These are phyloP conservation scores for Troilus luridus DNA, from an alignment of 2,888 invertebrate species.

Conservation along the genomic window DNA sequence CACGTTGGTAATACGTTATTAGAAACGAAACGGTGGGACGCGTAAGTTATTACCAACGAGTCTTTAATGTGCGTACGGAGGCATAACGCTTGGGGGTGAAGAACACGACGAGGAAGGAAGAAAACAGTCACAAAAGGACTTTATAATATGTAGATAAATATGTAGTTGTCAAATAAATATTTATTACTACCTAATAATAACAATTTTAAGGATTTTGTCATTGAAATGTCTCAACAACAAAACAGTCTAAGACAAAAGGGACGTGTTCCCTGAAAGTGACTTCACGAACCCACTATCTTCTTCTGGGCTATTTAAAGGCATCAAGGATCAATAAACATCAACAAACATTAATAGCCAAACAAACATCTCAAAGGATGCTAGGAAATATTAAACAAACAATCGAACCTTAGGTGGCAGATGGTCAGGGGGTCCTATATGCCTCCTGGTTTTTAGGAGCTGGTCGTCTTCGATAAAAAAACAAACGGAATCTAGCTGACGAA, in stretches of 20 bases:
- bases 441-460: not conserved
- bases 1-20: conserved; percentile 15
- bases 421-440: not conserved
- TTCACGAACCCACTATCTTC: not conserved
- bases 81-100: not conserved
- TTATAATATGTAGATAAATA: not conserved
- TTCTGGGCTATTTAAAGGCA: not conserved
- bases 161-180: too few species aligned
- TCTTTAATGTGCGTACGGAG: not conserved
- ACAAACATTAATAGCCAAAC: conserved; percentile 38
- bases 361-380: conserved; percentile 6
- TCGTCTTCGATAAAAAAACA: not conserved
- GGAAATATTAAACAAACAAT: conserved; percentile 38
- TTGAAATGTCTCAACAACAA: not conserved
- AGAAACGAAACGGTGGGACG: conserved; percentile 10
- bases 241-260: not conserved
- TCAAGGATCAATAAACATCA: conserved; percentile 37
- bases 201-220: not conserved
- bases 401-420: conserved; percentile 30
- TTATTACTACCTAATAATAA: too few species aligned
- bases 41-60: conserved; percentile 2
- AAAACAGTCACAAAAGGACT: not conserved
- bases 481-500: conserved; percentile 29
- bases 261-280: not conserved
- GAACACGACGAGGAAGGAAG: not conserved